Evolutionary conservation across 2,113 vertebrate genomes (phyloP).

Genomic region (Pongo pygmaeus): DNA sequence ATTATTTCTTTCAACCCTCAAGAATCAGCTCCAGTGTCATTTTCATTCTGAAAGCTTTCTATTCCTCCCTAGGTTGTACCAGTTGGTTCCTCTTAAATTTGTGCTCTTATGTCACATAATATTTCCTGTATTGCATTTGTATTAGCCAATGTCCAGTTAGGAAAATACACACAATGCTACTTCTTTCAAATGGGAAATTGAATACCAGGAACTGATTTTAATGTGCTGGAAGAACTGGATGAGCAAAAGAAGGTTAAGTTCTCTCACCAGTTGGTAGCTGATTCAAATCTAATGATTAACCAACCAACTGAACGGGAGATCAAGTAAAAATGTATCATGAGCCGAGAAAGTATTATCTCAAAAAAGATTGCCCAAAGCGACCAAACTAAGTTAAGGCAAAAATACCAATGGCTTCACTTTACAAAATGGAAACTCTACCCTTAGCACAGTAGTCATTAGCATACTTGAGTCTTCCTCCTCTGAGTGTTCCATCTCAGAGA

Average conservation of each 20-base stretch:
- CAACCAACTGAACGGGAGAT: not conserved
- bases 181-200: not conserved
- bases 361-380: not conserved
- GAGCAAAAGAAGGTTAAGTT: not conserved
- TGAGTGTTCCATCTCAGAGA: not conserved
- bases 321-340: not conserved
- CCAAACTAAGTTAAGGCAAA: not conserved
- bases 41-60: not conserved
- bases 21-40: not conserved
- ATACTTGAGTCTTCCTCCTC: too few species aligned
- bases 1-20: not conserved
- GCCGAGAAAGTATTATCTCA: not conserved
- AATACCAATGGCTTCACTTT: not conserved
- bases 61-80: not conserved
- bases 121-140: not conserved
- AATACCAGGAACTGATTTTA: not conserved
- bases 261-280: too few species aligned
- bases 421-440: not conserved
- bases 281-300: not conserved
- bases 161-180: not conserved
- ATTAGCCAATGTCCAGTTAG: not conserved
- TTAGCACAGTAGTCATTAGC: fast-evolving
- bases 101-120: not conserved
- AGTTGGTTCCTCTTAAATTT: not conserved
- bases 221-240: not conserved